Conservation (phyloP, 2,113 vertebrate genomes). For the Probosciger aterrimus region DNA sequence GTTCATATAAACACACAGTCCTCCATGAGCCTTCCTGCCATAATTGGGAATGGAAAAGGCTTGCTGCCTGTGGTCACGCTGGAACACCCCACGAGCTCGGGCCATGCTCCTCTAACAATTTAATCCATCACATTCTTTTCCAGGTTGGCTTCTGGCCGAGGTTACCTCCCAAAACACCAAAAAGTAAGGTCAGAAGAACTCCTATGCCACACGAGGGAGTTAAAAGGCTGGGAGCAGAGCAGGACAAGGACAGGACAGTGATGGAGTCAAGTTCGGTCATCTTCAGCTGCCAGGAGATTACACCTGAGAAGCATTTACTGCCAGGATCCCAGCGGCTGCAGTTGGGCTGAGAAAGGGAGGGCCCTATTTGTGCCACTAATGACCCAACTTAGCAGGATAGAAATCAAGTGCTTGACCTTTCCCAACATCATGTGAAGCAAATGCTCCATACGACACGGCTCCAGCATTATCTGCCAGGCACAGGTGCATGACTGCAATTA, state of each 20-base stretch:
- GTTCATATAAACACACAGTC: not conserved
- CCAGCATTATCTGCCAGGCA: conserved; percentile 35
- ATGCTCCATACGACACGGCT: not conserved
- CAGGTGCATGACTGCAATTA: conserved; percentile 57
- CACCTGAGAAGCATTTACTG: conserved; percentile 41
- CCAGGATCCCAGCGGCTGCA: not conserved
- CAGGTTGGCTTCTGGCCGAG: not conserved
- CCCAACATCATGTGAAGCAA: conserved; percentile 23
- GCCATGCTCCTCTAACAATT: not conserved
- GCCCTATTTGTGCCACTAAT: not conserved
- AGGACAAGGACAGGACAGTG: not conserved
- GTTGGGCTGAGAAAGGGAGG: not conserved
- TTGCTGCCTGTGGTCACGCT: not conserved
- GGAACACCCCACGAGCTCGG: not conserved
- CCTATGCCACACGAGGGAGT: not conserved
- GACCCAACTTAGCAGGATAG: not conserved
- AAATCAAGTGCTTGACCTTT: conserved; percentile 38
- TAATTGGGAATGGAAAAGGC: not conserved
- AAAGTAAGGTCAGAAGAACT: not conserved
- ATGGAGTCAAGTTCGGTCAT: not conserved
- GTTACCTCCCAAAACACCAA: not conserved
- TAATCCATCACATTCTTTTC: not conserved
- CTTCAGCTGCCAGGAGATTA: not conserved
- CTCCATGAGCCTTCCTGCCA: not conserved
- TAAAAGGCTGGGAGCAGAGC: not conserved